phyloP scores from a whole-genome alignment of 2,797 vertebrate genomes.

The Peromyscus aztecus region DNA sequence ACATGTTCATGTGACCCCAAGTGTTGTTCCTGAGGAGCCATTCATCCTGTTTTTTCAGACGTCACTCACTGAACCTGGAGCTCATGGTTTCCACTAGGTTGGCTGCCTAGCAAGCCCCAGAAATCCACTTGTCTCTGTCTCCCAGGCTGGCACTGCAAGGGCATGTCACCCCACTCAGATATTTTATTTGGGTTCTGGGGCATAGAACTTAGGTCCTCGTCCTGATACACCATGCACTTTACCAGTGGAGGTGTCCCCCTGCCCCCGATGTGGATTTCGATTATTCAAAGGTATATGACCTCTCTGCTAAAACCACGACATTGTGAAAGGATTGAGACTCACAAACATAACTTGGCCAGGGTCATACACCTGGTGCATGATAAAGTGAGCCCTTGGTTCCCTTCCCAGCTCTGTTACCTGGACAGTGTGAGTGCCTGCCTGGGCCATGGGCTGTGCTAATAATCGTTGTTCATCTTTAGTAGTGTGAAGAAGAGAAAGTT shows the following conservation, averaged over 20 bases:
- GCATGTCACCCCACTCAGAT: fast-evolving
- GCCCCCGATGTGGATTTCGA: neutral
- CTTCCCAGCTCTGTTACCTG: neutral
- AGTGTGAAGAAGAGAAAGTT: neutral
- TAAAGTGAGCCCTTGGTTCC: neutral
- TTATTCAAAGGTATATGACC: neutral
- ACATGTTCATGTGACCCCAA: neutral
- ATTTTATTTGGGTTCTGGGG: neutral
- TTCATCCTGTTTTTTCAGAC: neutral
- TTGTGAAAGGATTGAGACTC: neutral
- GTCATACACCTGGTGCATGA: too few relatives aligned
- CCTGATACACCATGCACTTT: neutral
- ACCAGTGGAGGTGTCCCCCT: neutral
- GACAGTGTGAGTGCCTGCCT: neutral
- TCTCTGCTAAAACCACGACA: neutral
- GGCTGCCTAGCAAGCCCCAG: neutral
- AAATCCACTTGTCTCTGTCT: neutral
- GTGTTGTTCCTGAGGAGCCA: neutral
- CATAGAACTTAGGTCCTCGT: neutral
- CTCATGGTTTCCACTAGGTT: neutral
- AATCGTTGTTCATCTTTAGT: neutral
- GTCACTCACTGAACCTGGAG: neutral
- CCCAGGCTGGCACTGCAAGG: neutral
- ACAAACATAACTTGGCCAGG: neutral
- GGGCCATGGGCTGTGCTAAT: neutral